Conservation (phyloP, 2,888 invertebrate genomes). For the Petrophora chlorosata region DNA sequence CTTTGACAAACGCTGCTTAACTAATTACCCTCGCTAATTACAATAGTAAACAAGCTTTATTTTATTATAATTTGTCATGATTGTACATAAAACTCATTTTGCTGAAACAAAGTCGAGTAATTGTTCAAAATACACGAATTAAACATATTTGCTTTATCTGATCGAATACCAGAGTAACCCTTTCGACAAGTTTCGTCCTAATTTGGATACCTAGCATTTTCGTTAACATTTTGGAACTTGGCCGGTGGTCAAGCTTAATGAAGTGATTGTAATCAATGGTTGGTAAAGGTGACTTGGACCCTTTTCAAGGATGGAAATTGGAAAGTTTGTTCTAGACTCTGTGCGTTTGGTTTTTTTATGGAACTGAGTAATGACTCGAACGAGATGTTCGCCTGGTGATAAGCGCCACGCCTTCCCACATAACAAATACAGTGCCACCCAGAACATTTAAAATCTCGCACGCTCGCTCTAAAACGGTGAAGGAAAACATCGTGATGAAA, state of each 20-base stretch:
- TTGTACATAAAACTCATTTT: slow-evolving; percentile 24
- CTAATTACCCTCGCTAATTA: slow-evolving; percentile 12
- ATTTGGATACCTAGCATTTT: slow-evolving; percentile 53
- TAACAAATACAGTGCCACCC: too few relatives aligned
- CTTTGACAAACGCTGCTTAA: not conserved
- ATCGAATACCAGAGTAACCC: slow-evolving; percentile 58
- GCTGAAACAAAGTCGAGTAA: slow-evolving; percentile 37
- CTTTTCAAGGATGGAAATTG: too few relatives aligned
- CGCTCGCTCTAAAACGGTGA: too few relatives aligned
- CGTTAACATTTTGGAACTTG: slow-evolving; percentile 36
- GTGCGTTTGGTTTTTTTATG: too few relatives aligned
- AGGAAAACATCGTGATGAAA: too few relatives aligned
- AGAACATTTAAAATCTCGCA: too few relatives aligned
- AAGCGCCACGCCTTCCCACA: too few relatives aligned
- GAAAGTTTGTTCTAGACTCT: too few relatives aligned
- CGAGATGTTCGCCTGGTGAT: too few relatives aligned
- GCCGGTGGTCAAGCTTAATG: slow-evolving; percentile 45
- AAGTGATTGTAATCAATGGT: slow-evolving; percentile 21
- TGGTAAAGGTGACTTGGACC: not conserved
- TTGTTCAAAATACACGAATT: slow-evolving; percentile 50
- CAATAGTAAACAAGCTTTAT: slow-evolving; percentile 3
- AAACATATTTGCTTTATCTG: slow-evolving; percentile 54
- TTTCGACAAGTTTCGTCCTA: slow-evolving; percentile 56
- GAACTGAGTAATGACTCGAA: too few relatives aligned
- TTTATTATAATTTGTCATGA: slow-evolving; percentile 18